Percentiles rank a stretch among this genome's conserved stretches.
These are phyloP conservation scores for Diachasmimorpha longicaudata DNA, from an alignment of 1,140 invertebrate species.

Conservation along the genomic window DNA sequence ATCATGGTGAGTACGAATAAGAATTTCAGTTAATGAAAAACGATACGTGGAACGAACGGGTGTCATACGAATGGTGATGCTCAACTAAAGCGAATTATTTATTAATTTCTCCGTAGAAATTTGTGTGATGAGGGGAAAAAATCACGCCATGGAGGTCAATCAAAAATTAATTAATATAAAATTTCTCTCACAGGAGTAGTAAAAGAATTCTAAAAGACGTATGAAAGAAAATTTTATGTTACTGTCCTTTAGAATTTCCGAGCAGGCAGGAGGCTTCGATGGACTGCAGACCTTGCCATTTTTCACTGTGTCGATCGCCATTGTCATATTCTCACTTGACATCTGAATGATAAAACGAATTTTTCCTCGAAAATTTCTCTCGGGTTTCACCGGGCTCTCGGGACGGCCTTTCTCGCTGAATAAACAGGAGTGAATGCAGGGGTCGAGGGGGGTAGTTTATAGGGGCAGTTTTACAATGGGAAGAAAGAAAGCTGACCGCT, in stretches of 20 bases:
- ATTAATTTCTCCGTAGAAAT: conserved; percentile 22
- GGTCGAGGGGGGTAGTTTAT: background rate
- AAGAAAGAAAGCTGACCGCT: background rate
- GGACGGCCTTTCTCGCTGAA: background rate
- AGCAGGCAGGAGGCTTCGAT: background rate
- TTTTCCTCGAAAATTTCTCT: background rate
- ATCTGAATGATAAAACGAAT: conserved; percentile 15
- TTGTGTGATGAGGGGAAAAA: background rate
- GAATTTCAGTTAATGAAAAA: conserved; percentile 10
- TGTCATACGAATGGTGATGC: conserved; percentile 13
- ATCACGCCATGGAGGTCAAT: background rate
- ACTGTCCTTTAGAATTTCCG: background rate
- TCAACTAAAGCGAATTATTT: conserved; percentile 17
- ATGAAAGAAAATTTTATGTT: background rate
- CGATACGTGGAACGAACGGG: conserved; percentile 23
- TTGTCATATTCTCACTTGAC: background rate
- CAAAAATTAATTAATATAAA: background rate
- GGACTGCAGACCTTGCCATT: background rate
- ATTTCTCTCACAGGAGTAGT: background rate
- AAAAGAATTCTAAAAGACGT: background rate
- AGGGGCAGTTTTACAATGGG: no score
- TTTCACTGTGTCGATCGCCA: background rate
- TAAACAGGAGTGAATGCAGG: background rate
- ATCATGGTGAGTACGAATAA: background rate
- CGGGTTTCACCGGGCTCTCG: background rate